Percentiles rank a stretch among this genome's conserved stretches.
Conservation (phyloP, 2,888 invertebrate genomes). For the Odiellus spinosus region DNA sequence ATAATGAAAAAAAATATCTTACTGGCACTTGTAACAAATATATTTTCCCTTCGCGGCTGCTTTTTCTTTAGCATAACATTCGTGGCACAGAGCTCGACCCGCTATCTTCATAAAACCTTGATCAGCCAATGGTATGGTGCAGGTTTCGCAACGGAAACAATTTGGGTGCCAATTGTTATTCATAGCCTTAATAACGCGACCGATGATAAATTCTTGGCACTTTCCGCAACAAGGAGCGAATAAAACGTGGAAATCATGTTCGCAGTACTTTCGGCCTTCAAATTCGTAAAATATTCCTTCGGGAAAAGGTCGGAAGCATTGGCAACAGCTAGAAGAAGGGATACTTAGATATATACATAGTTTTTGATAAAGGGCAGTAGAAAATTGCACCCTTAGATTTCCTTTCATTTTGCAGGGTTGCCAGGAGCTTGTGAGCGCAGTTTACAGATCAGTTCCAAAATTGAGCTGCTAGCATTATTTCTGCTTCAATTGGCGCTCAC, state of each 20-base stretch:
- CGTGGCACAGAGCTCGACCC: slow-evolving; percentile 75
- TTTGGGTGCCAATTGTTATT: slow-evolving; percentile 97
- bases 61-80: slow-evolving; percentile 90
- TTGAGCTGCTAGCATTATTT: too few species aligned
- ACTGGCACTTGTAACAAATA: slow-evolving; percentile 97
- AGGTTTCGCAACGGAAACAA: slow-evolving; percentile 93
- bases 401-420: too few species aligned
- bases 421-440: too few species aligned
- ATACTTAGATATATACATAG: too few species aligned
- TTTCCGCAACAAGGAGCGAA: slow-evolving; percentile 73
- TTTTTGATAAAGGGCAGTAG: too few species aligned
- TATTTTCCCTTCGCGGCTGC: slow-evolving; percentile 89
- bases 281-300: slow-evolving; percentile 98
- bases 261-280: slow-evolving; percentile 97
- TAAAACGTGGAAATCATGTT: slow-evolving; percentile 93
- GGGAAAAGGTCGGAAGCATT: slow-evolving; percentile 94
- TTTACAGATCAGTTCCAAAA: too few species aligned
- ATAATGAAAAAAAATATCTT: slow-evolving; percentile 35
- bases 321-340: slow-evolving; percentile 79
- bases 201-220: slow-evolving; percentile 86
- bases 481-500: too few species aligned
- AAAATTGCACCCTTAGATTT: too few species aligned
- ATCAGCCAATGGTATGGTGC: slow-evolving; percentile 79
- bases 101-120: slow-evolving; percentile 70
- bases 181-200: slow-evolving; percentile 98